Percentiles rank a stretch among this genome's conserved stretches.
Evolutionary conservation across 2,797 vertebrate genomes (phyloP).

Genomic region (Aselliscus stoliczkanus): DNA sequence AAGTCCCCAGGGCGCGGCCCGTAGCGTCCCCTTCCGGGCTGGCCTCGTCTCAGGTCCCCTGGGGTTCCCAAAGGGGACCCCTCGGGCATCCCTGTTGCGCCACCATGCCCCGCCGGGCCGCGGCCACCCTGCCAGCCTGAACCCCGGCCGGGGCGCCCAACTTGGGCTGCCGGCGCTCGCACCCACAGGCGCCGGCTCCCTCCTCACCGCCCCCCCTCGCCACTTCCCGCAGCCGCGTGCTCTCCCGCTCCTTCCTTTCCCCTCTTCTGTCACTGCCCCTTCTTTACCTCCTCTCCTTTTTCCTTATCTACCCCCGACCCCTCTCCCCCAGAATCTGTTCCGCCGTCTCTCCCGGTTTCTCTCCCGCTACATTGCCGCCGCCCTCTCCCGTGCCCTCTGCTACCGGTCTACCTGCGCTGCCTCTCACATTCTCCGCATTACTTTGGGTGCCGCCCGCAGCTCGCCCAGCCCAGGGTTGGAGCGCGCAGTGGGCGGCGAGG

Average conservation of each 20-base stretch:
- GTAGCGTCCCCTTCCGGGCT: neutral
- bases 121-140: neutral
- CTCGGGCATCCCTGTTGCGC: neutral
- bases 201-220: neutral
- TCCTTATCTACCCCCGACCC: neutral
- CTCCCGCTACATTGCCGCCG: neutral
- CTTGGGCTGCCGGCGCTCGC: neutral
- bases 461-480: neutral
- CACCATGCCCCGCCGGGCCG: neutral
- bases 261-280: neutral
- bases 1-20: neutral
- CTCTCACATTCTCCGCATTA: constrained; percentile 55
- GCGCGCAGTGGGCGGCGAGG: constrained; percentile 8
- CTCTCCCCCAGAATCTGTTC: neutral
- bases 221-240: neutral
- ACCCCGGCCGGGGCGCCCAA: neutral
- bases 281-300: neutral
- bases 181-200: neutral
- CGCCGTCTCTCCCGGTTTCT: neutral
- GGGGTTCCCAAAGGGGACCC: neutral
- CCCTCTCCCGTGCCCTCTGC: neutral
- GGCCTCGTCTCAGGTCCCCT: neutral
- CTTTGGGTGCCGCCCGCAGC: neutral
- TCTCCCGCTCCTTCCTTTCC: neutral
- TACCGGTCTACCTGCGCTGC: neutral